Base-by-base conservation (phyloP, 2,113 vertebrate species). In the Menidia beryllina region DNA sequence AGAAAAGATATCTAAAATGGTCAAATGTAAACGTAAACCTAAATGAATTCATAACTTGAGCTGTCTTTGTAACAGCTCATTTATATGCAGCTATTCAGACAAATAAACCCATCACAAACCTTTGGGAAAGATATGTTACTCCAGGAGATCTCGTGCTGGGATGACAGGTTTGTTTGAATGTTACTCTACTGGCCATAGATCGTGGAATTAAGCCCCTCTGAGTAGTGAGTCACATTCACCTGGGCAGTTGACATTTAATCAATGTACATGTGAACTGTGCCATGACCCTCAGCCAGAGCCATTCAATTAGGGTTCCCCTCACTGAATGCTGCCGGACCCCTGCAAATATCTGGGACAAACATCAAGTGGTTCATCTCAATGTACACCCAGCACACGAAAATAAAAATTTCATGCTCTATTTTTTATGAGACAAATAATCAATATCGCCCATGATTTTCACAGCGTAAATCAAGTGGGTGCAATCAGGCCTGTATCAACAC, bases 261-360 rank as follows among this genome's bases (percentile, higher is more conserved):
- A 92, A 93, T 94, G 93, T 74, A 87, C 84, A 89, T 86, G 87
- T 91, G 92, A 93, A 92, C 91, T 90, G 88, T 90, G 88, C 90
- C 86, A 69, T 91, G 89, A 93, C 90, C 92, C 90, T 21, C 25
- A 83, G 82, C 83, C 84, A 78, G 71, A 60, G 80, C 76, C 84
- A 92, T 92, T 90, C 90, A 75, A 84, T 91, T 91, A 90, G 84
- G 86, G 79, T 91, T 92, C 72, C 84, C 70, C 71, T 77, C 71
- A 82, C 72, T 52, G 54, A 83, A 83, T 71, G 26, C 72, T 67
- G 72, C 39, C 49, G 83, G 83, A 86, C 80, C 79, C 88, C 91
- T 51, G 7, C 12, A 25, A 79, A 82, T 79, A 75, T 81, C 79
- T 23, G 20, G 82, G 83, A 86, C 76, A 72, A 77, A 80, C 75